These are phyloP conservation scores for Drosophila falleni DNA, from an alignment of 2,888 invertebrate genomes.

Conservation along the genomic window DNA sequence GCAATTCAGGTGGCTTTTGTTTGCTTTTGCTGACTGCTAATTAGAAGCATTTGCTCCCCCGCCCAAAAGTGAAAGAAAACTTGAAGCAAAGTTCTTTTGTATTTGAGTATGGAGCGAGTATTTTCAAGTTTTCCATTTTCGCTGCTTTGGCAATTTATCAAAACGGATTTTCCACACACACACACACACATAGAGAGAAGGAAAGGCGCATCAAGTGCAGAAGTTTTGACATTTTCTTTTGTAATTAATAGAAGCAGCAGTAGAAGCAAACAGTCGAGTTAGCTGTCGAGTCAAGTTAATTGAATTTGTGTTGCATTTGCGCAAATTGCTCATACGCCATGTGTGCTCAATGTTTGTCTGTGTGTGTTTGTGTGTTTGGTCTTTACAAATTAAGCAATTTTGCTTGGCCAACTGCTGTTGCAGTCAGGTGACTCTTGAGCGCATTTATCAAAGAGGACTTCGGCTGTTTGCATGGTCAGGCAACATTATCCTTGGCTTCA, in stretches of 20 bases:
- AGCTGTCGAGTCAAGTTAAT: slow-evolving; percentile 59
- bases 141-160: slow-evolving; percentile 39
- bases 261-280: slow-evolving; percentile 14
- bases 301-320: slow-evolving; percentile 70
- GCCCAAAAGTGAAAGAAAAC: neutral
- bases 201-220: slow-evolving; percentile 21
- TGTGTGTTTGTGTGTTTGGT: slow-evolving; percentile 26
- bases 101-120: neutral
- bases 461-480: slow-evolving; percentile 66
- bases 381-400: slow-evolving; percentile 74
- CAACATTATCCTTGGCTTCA: slow-evolving; percentile 56
- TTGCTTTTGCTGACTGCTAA: slow-evolving; percentile 45
- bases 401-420: slow-evolving; percentile 47
- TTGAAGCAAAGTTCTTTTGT: slow-evolving; percentile 9
- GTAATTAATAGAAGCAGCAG: slow-evolving; percentile 60
- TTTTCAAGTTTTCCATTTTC: slow-evolving; percentile 8
- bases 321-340: slow-evolving; percentile 48
- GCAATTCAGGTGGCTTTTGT: slow-evolving; percentile 28
- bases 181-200: neutral
- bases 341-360: neutral
- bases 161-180: slow-evolving; percentile 38
- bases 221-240: slow-evolving; percentile 54
- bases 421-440: slow-evolving; percentile 56
- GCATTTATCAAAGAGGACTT: slow-evolving; percentile 68
- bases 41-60: slow-evolving; percentile 41